Percentiles rank a stretch among this genome's conserved stretches.
Conservation (phyloP, 2,113 vertebrate genomes). For the Lamprologus tigripictilis region DNA sequence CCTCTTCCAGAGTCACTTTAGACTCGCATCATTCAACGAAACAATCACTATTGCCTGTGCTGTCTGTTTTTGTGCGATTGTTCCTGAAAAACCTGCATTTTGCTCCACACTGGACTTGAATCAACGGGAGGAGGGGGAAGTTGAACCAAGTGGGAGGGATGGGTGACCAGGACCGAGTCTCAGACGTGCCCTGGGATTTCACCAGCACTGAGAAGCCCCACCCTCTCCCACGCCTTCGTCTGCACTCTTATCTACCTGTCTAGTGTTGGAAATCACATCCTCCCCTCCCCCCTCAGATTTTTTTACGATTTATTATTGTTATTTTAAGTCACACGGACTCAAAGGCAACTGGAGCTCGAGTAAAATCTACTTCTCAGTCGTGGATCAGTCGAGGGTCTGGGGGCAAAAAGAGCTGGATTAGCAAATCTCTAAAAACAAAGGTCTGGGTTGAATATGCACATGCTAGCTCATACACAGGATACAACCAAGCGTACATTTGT, state of each 20-base stretch:
- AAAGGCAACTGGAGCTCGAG: conserved; percentile 50
- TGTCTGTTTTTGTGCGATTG: conserved; percentile 22
- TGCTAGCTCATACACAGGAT: conserved; percentile 62
- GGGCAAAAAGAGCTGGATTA: conserved; percentile 17
- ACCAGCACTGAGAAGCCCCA: conserved; percentile 52
- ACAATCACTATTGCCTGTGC: conserved; percentile 75
- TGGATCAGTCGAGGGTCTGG: conserved; percentile 31
- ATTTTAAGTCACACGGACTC: conserved; percentile 27
- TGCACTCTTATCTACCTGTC: conserved; percentile 44
- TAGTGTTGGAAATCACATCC: conserved; percentile 44
- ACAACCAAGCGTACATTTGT: conserved; percentile 28
- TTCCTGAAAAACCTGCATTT: conserved; percentile 55
- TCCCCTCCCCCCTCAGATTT: not conserved
- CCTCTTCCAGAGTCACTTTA: conserved; percentile 58
- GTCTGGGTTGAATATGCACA: conserved; percentile 84
- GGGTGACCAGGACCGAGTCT: conserved; percentile 8
- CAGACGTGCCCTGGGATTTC: conserved; percentile 34
- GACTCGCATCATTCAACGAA: conserved; percentile 56
- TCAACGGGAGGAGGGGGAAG: conserved; percentile 14
- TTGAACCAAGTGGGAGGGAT: not conserved
- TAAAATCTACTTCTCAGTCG: conserved; percentile 51
- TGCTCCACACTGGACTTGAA: conserved; percentile 65
- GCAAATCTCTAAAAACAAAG: conserved; percentile 53
- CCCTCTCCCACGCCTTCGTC: conserved; percentile 1
- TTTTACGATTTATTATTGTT: not conserved